Evolutionary conservation across 2,888 invertebrate species (phyloP).

Genomic region (Epicampocera succincta): DNA sequence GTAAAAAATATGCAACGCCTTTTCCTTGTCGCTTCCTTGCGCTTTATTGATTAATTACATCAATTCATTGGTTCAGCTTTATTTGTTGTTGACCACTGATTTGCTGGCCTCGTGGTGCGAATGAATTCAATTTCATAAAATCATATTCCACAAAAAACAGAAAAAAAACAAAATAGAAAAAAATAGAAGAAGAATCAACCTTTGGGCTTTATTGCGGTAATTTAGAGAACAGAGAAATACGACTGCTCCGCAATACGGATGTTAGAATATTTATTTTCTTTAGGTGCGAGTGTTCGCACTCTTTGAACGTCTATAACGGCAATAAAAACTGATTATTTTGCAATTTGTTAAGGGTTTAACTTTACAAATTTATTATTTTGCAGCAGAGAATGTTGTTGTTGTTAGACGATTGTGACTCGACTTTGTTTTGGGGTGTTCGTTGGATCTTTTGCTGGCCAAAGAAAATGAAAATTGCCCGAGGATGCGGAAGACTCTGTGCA

Average conservation of each 20-base stretch:
- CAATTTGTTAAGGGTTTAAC: conserved; percentile 69
- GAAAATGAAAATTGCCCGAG: conserved; percentile 64
- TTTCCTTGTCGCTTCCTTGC: conserved; percentile 67
- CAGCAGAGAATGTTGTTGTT: too few species aligned
- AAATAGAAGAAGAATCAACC: neutral
- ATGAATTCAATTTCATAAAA: conserved; percentile 65
- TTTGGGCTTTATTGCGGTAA: conserved; percentile 1
- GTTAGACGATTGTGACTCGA: neutral
- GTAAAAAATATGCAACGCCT: conserved; percentile 64
- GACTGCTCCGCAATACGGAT: conserved; percentile 24
- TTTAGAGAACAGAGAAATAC: neutral
- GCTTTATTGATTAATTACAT: conserved; percentile 67
- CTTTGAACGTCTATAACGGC: conserved; percentile 57
- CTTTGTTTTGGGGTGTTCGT: neutral
- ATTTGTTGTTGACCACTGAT: conserved; percentile 59
- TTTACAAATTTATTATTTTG: conserved; percentile 30
- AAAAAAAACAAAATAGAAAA: too few species aligned
- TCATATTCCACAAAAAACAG: conserved; percentile 23
- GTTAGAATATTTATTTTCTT: conserved; percentile 18
- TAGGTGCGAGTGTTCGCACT: conserved; percentile 36
- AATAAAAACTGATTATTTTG: conserved; percentile 68
- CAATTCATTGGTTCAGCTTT: conserved; percentile 67
- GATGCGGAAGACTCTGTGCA: conserved; percentile 64
- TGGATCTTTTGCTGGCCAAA: conserved; percentile 5
- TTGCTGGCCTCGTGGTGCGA: conserved; percentile 55